Percentiles rank a stretch among this genome's conserved stretches.
These are phyloP conservation scores for Rhagoletis pomonella DNA, from an alignment of 1,140 invertebrate genomes.

Conservation along the genomic window DNA sequence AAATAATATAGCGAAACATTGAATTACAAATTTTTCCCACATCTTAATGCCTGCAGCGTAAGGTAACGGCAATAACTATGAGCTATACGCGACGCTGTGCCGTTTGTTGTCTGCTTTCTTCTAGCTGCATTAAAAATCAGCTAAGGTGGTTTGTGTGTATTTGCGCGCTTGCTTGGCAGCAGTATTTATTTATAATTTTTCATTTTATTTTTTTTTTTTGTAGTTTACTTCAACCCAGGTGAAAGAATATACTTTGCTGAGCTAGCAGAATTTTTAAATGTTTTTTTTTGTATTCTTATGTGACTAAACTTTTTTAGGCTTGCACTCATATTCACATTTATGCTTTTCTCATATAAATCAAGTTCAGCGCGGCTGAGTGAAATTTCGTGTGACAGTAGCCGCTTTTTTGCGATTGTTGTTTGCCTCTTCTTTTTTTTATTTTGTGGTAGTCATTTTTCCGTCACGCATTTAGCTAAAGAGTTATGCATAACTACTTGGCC, in stretches of 20 bases:
- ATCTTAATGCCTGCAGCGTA: constrained; percentile 64
- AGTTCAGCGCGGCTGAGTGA: constrained; percentile 37
- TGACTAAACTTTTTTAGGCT: neutral
- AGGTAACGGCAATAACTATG: constrained; percentile 10
- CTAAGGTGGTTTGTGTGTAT: neutral
- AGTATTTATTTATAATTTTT: constrained; percentile 4
- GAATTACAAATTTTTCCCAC: constrained; percentile 71
- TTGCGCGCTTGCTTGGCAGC: neutral
- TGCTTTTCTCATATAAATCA: constrained; percentile 41
- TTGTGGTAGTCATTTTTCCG: constrained; percentile 4
- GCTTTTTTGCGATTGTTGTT: neutral
- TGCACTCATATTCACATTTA: constrained; percentile 27
- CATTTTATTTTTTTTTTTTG: neutral
- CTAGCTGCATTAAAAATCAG: constrained; percentile 12
- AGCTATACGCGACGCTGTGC: neutral
- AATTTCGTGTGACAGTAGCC: constrained; percentile 36
- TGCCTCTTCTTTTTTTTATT: neutral
- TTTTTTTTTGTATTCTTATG: neutral
- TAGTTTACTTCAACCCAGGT: neutral
- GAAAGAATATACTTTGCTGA: constrained; percentile 44
- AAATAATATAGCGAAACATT: neutral
- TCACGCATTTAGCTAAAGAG: constrained; percentile 20
- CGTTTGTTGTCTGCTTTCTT: neutral
- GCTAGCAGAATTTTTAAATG: constrained; percentile 1
- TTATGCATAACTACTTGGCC: neutral